Base-by-base conservation (phyloP, 1,140 invertebrate species). In the Drosophila bipectinata region DNA sequence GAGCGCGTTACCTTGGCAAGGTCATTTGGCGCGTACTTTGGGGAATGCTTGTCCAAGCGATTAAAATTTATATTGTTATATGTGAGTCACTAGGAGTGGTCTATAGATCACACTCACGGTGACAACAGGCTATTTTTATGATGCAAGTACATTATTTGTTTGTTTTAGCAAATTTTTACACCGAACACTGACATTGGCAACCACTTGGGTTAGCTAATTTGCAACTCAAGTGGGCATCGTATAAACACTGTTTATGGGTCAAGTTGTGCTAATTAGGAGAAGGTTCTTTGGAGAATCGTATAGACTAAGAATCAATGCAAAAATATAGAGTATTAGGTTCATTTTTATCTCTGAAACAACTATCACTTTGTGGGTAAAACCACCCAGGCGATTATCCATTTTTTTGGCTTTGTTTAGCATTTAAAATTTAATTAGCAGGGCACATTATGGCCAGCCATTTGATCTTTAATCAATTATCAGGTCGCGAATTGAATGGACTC, bases 371-470 rank as follows among this genome's bases (percentile, higher is more conserved):
- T 9, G 69, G 51, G 26, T 51, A 59, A 44, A 53, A 59, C 72
- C 78, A 76, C 72, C 53, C 72, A 41, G 47, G 67, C 47, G 66
- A 52, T 59, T 61, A 66, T 67, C 58, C 12, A 64, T 56, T 63
- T 71, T 71, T 64, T 51, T 10, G 18, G 47, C 30, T 77, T 84
- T 85, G 62, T 73, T 77, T 15, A 53, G 53, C 63, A 54, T 62
- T 73, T 73, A 51, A 77, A 74, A 71, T 74, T 66, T 66, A 87
- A 84, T 84, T 84, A 87, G 81, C 77, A 63, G 24, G 44, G 18
- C 41, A 8, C n/a, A 47, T 87, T 84, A 71, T 79, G 59, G 58
- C 12, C 54, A 44, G 49, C 41, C 18, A 37, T 84, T 79, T 80
- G 52, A 74, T 74, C 67, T 66, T 45, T 60, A 60, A 60, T 67